Base-by-base conservation (phyloP, 2,888 invertebrate species). In the Drosophila borealis region DNA sequence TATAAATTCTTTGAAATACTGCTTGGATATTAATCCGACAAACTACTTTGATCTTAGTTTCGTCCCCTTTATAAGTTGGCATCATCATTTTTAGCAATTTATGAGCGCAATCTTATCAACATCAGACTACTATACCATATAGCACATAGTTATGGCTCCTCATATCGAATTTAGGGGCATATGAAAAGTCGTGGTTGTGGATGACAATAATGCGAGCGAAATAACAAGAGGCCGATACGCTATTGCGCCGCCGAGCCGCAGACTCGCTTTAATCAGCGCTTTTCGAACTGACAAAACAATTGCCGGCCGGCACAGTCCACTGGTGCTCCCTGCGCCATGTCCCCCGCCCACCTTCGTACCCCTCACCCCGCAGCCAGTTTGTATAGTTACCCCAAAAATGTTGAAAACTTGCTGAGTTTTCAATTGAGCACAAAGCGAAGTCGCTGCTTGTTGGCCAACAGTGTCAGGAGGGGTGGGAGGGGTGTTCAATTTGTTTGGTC, bases 371-470 rank as follows among this genome's bases (percentile, higher is more conserved):
- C 29, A 29, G 29, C 59, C 48, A 29, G 5, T 19, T 36, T 14
- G 33, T 39, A 49, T 42, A 62, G 70, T 36, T 50, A 68, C 68
- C 68, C 74, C 61, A 66, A 74, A 80, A 70, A 61, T 62, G 42
- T 83, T 74, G 75, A 72, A 84, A 81, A 81, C 79, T 78, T 81
- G 83, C 89, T 80, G 88, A 85, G 83, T 88, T 88, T 83, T 86
- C 83, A 84, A 82, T 80, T 71, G 86, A 67, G 62, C 74, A 49
- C 84, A 77, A 62, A 70, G 57, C 64, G 61, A 60, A 62, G 67
- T 42, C 44, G 46, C n/a, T 3, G 50, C 65, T 42, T 36, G 65
- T n/a, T 49, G 42, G 29, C 42, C 29, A 29, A 29, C 29, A 8
- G 8, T 8, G 29, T 29, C 8, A 8, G 29, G 8, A 29, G 42